phyloP scores from a whole-genome alignment of 1,140 invertebrate species.

The Heliconius hermathena region DNA sequence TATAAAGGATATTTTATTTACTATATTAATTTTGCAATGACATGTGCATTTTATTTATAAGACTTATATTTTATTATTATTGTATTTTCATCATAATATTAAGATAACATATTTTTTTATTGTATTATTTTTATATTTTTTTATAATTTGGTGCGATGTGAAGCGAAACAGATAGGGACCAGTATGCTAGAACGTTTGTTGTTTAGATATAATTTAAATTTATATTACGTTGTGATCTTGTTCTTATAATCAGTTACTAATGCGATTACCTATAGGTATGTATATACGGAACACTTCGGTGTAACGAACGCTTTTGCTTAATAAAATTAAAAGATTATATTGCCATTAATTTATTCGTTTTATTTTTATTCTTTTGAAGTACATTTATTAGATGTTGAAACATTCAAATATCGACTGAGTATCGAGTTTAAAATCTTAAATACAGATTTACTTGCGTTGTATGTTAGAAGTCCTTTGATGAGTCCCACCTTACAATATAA shows the following conservation, averaged over 20 bases:
- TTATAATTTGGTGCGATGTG: slow-evolving; percentile 52
- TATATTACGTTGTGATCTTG: slow-evolving; percentile 68
- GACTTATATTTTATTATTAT: not conserved
- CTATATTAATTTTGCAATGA: not conserved
- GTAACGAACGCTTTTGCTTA: slow-evolving; percentile 71
- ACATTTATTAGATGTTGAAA: too few species aligned
- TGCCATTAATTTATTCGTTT: slow-evolving; percentile 54
- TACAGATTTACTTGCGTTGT: too few species aligned
- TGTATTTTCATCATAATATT: not conserved
- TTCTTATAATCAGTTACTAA: slow-evolving; percentile 67
- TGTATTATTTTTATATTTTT: slow-evolving; percentile 25
- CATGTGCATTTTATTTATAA: not conserved
- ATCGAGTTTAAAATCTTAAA: too few species aligned
- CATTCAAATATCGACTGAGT: too few species aligned
- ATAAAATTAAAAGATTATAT: slow-evolving; percentile 69
- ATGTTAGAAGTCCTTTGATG: too few species aligned
- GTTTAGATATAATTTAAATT: slow-evolving; percentile 61
- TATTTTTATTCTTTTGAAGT: slow-evolving; percentile 17
- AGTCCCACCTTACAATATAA: too few species aligned
- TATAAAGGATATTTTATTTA: not conserved
- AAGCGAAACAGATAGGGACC: slow-evolving; percentile 60
- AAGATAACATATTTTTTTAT: not conserved
- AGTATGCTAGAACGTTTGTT: slow-evolving; percentile 59
- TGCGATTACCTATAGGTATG: slow-evolving; percentile 55
- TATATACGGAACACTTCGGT: slow-evolving; percentile 52